Base-by-base conservation (phyloP, 2,888 invertebrate genomes). In the Brachypterus glaber region DNA sequence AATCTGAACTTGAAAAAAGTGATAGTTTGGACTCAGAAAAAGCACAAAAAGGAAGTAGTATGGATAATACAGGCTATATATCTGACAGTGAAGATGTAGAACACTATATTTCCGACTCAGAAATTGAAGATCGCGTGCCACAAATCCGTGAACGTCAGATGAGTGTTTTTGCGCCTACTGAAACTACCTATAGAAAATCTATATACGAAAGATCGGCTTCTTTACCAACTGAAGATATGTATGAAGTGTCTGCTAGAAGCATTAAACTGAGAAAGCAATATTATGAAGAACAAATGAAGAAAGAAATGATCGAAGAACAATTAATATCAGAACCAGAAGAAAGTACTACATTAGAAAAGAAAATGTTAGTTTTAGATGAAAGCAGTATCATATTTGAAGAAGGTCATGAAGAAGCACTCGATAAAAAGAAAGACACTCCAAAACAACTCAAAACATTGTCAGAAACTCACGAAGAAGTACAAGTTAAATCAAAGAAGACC, bases 201-300 rank as follows among this genome's bases (percentile, higher is more conserved):
- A 60, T 67, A 29, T 69, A 67, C 46, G 69, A 69, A 53, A 53
- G 71, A 41, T 70, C 70, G 3, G 62, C 65, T 21, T 71, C 71
- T 1, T 49, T 71, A 31, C 71, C 71, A 2, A 66, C 68, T n/a
- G 68, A 68, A 53, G 64, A 65, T 41, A 49, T 68, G 8, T 63
- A 64, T 40, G 73, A 73, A 47, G 66, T 72, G 3, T 72, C 71
- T n/a, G 70, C 70, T 17, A 66, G 68, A 46, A 68, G 69, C 27
- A 71, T 72, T 1, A 69, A 70, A 39, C 64, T 71, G 29, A 70
- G 73, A 41, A 75, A 75, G 35, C 69, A 71, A 43, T 72, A 72
- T 39, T 75, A 74, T 49, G 76, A 76, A 55, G 71, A 73, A 46
- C 74, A 75, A 51, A 73, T 76, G 38, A 72, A 72, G 48, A 73